Evolutionary conservation across 2,113 vertebrate species (phyloP).

Genomic region (Pelobates fuscus): DNA sequence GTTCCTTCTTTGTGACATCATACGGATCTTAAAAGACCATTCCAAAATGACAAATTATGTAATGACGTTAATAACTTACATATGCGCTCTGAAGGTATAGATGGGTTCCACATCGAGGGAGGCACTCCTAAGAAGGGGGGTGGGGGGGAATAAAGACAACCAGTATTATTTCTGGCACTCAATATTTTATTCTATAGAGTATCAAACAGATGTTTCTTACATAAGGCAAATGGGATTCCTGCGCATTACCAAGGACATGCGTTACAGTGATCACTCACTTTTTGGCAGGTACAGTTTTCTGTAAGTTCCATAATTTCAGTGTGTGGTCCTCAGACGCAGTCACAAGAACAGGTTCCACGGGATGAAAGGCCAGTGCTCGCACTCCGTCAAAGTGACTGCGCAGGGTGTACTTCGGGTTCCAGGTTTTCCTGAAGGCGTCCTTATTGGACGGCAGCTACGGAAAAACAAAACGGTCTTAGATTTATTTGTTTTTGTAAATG

Average conservation of each 20-base stretch:
- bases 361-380: conserved; percentile 93
- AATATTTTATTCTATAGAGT: too few species aligned
- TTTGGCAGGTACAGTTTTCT: conserved; percentile 98
- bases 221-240: too few species aligned
- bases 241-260: too few species aligned
- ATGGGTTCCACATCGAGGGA: conserved; percentile 98
- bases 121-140: conserved; percentile 97
- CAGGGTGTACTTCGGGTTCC: conserved; percentile 96
- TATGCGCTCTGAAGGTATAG: conserved; percentile 97
- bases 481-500: too few species aligned
- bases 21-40: too few species aligned
- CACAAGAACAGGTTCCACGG: conserved; percentile 93
- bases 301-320: conserved; percentile 97
- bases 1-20: too few species aligned
- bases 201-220: too few species aligned
- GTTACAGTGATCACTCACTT: conserved; percentile 87
- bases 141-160: conserved; percentile 41
- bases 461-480: too few species aligned
- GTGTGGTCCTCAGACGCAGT: conserved; percentile 98
- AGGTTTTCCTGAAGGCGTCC: conserved; percentile 97
- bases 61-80: conserved; percentile 75
- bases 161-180: too few species aligned
- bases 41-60: not conserved
- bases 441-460: conserved; percentile 90
- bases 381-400: conserved; percentile 98